Conservation (phyloP, 2,888 invertebrate species). For the Nephrocerus scutellatus region DNA sequence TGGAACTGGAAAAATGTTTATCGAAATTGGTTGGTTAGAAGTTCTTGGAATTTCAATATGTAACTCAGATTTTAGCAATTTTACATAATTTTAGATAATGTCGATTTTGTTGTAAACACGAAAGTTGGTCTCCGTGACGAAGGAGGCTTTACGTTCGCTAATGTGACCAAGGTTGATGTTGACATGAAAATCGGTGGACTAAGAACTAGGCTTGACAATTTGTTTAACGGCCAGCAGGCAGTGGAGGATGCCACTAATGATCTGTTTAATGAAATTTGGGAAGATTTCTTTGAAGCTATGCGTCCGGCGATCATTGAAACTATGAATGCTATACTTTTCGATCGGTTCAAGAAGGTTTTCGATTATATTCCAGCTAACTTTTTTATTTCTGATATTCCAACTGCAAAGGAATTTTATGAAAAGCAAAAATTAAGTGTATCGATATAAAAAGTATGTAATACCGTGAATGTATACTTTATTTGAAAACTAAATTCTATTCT, state of each 20-base stretch:
- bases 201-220: conserved; percentile 57
- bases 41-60: conserved; percentile 30
- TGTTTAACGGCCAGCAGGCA: conserved; percentile 60
- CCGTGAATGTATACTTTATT: no score
- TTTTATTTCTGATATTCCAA: conserved; percentile 55
- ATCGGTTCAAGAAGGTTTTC: no score
- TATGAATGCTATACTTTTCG: conserved; percentile 58
- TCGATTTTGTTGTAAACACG: conserved; percentile 54
- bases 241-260: conserved; percentile 61
- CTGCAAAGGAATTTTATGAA: conserved; percentile 19
- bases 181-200: conserved; percentile 58
- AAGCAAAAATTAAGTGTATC: conserved; percentile 2
- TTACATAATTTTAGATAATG: no score
- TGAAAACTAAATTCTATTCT: no score
- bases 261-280: conserved; percentile 63
- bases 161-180: conserved; percentile 55
- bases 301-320: conserved; percentile 58
- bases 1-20: conserved; percentile 58
- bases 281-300: no score
- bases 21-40: no score
- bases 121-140: conserved; percentile 55
- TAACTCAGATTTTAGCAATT: no score
- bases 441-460: no score
- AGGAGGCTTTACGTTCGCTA: conserved; percentile 56
- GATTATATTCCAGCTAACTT: conserved; percentile 59